Base-by-base conservation (phyloP, 2,888 invertebrate species). In the Sicus ferrugineus region DNA sequence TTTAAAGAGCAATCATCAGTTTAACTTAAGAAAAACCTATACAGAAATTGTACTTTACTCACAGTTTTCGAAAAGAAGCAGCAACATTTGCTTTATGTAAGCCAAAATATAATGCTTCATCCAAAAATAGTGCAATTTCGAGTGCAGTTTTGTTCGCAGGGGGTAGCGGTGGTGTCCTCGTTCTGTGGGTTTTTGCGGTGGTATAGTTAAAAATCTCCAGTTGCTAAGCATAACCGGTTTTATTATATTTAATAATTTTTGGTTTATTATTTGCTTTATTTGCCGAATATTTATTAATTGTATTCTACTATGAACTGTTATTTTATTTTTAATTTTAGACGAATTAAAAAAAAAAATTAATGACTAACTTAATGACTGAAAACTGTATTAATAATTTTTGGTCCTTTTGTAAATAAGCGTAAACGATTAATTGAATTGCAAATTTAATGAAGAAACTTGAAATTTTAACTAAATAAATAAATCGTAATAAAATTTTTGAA, bases 351-450 rank as follows among this genome's bases (percentile, higher is more conserved):
- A 16, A 58, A 61, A 56, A 28, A 5, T 16, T 16, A 30, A 56
- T 30, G 26, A 7, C 14, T 56, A n/a, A n/a, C n/a, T n/a, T n/a
- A n/a, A n/a, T n/a, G n/a, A n/a, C n/a, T 59, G 23, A 3, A 59
- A 59, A 42, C 21, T 61, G 38, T 52, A 31, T 50, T n/a, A 9
- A 19, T 48, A 48, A 76, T 71, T 67, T 63, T 76, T 76, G 68
- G 73, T 66, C 72, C 70, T 74, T 69, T 67, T 67, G 71, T 38
- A 72, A 54, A 69, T 58, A 68, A 73, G 74, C 67, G 63, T 70
- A 54, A 54, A 26, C 26, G 63, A 50, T 26, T 67, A 69, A 73
- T 71, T 46, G 62, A 69, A 65, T 64, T 64, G 65, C 73, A 76
- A 56, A 42, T 34, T 67, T 46, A 58, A 56, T 59, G 70, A 70